Evolutionary conservation across 2,888 invertebrate species (phyloP).

Genomic region (Thysanoteuthis rhombus): DNA sequence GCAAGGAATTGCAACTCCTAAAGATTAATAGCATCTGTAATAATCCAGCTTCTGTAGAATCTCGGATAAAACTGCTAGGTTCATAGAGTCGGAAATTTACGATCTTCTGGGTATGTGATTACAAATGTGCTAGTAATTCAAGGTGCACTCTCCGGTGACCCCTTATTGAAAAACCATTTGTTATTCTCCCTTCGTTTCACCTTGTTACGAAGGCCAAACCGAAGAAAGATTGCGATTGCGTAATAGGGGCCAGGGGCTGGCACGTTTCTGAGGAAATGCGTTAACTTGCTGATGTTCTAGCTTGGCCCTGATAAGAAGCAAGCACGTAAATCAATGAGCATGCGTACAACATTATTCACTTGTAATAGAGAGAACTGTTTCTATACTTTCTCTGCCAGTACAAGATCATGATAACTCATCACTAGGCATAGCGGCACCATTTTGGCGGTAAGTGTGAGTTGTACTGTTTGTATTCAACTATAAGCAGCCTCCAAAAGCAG

Average conservation of each 20-base stretch:
- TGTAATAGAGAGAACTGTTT: not conserved
- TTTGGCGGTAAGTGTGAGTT: not conserved
- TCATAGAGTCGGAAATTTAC: conserved; percentile 12
- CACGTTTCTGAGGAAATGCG: not conserved
- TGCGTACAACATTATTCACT: not conserved
- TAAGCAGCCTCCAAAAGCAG: not conserved
- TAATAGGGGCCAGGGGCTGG: not conserved
- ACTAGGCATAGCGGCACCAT: not conserved
- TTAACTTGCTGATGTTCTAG: not conserved
- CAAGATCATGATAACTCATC: not conserved
- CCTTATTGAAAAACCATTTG: not conserved
- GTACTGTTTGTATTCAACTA: not conserved
- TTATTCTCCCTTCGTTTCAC: not conserved
- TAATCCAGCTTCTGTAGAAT: not conserved
- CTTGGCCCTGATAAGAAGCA: not conserved
- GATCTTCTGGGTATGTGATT: not conserved
- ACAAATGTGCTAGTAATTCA: not conserved
- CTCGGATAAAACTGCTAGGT: not conserved
- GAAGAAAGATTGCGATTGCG: not conserved
- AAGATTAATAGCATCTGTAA: not conserved
- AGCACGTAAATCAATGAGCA: not conserved
- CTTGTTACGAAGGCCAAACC: not conserved
- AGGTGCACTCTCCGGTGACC: not conserved
- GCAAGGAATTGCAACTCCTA: not conserved
- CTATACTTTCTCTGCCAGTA: not conserved